Base-by-base conservation (phyloP, 1,140 invertebrate species). In the Drosophila eugracilis region DNA sequence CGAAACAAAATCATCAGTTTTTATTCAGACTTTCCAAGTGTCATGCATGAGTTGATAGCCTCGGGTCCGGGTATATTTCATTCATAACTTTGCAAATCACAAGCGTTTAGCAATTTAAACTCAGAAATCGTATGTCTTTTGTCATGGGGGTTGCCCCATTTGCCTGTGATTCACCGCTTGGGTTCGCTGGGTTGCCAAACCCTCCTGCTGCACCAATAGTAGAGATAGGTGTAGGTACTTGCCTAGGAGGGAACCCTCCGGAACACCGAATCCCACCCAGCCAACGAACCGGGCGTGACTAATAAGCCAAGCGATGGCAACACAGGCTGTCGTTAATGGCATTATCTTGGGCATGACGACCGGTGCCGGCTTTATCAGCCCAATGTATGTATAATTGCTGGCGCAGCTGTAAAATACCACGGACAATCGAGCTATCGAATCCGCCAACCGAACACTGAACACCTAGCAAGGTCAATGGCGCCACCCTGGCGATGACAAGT, bases 331-430 rank as follows among this genome's bases (percentile, higher is more conserved):
- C 42, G 59, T 58, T 67, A 75, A 84, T 62, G 59, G 52, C 55
- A 76, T 85, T 75, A 85, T 84, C 79, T 75, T 60, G 52, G 44
- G 22, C 58, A 63, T 71, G 58, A 41, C 42, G 58, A 41, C 42
- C 65, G 55, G 45, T 26, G 59, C 37, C 60, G 59, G 63, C 62
- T 36, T 67, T 84, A 86, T 84, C 79, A 80, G 60, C 22, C 44
- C 42, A 5, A 41, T 41, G 44, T 57, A 36, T 21, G 14, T 32
- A 41, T 10, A 21, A n/a, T 28, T 44, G 45, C 36, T 67, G 32
- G 62, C 59, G 9, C 59, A 62, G 59, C 58, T 63, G 30, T 59
- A 66, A 54, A 55, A 15, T 15, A 37, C 32, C 48, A 22, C 19
- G 24, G 37, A 22, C 39, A 66, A 45, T 72, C 26, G 45, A 71